A percentile compares a stretch with the other conserved stretches of the same genome.
Evolutionary conservation across 2,113 vertebrate genomes (phyloP).

Genomic region (Cavia aperea): DNA sequence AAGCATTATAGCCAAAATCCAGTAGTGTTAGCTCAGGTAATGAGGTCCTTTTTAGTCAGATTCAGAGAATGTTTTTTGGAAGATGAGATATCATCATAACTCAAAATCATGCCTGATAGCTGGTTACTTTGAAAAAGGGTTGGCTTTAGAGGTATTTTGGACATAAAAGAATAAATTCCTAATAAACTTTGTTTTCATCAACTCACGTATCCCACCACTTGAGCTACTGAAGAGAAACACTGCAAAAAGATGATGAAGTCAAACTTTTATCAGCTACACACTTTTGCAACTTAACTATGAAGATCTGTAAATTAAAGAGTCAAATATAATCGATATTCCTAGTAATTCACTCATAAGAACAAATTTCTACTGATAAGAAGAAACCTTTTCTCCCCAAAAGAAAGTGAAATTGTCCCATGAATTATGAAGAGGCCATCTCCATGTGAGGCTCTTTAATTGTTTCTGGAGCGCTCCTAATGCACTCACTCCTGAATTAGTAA

Average conservation of each 20-base stretch:
- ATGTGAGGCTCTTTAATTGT: conserved; percentile 50
- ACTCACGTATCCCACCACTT: background rate
- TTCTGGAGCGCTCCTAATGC: conserved; percentile 70
- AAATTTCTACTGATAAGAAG: conserved; percentile 47
- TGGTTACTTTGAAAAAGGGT: background rate
- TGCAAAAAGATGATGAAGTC: background rate
- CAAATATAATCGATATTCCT: conserved; percentile 51
- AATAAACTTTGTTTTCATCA: conserved; percentile 5
- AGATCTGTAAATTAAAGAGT: conserved; percentile 7
- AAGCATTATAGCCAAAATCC: background rate
- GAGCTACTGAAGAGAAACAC: background rate
- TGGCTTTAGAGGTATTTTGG: background rate
- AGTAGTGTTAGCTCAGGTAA: background rate
- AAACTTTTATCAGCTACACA: background rate
- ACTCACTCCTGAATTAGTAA: conserved; percentile 76
- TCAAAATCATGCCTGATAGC: background rate
- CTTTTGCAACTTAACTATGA: conserved; percentile 40
- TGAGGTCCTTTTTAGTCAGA: background rate
- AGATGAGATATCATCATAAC: background rate
- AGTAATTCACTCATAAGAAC: conserved; percentile 53
- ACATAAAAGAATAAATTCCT: conserved; percentile 34
- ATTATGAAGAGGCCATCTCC: conserved; percentile 70
- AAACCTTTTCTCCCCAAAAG: conserved; percentile 42
- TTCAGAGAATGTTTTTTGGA: background rate
- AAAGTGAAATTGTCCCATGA: conserved; percentile 70